Percentiles rank a stretch among this genome's conserved stretches.
Evolutionary conservation across 2,888 invertebrate species (phyloP).

Genomic region (Thymelicus sylvestris): DNA sequence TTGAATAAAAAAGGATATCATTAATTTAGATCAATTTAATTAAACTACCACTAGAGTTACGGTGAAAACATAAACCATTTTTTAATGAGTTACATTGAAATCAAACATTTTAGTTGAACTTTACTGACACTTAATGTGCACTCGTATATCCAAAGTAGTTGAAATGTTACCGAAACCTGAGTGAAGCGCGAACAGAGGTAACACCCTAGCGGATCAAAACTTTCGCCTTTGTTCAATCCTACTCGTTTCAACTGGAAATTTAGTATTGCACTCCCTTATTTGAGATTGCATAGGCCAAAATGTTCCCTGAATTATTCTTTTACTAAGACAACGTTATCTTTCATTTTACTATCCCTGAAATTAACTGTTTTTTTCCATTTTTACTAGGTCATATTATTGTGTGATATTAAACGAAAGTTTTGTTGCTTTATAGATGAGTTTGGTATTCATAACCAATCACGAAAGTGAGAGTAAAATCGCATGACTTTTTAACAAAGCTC

Average conservation of each 20-base stretch:
- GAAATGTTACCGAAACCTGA: conserved; percentile 13
- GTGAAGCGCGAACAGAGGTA: conserved; percentile 23
- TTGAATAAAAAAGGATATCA: too few species aligned
- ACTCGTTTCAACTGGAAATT: conserved; percentile 20
- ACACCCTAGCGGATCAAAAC: conserved; percentile 27
- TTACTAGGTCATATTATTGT: neutral
- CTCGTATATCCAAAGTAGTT: conserved; percentile 16
- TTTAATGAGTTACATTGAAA: neutral
- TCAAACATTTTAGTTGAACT: neutral
- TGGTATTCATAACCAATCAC: too few species aligned
- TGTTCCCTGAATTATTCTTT: neutral
- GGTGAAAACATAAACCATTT: too few species aligned
- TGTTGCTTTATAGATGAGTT: too few species aligned
- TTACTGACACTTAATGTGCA: conserved; percentile 1
- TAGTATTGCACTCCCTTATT: conserved; percentile 5
- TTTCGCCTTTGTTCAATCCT: conserved; percentile 22
- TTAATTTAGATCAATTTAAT: too few species aligned
- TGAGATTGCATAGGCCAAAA: conserved; percentile 9
- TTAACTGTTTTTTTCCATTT: neutral
- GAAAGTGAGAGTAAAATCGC: too few species aligned
- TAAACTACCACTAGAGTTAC: too few species aligned
- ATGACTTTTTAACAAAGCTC: too few species aligned
- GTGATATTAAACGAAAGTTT: too few species aligned
- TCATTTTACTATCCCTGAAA: neutral
- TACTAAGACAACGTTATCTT: neutral